Evolutionary conservation across 1,140 invertebrate genomes (phyloP).

Genomic region (Orchestia grillus): DNA sequence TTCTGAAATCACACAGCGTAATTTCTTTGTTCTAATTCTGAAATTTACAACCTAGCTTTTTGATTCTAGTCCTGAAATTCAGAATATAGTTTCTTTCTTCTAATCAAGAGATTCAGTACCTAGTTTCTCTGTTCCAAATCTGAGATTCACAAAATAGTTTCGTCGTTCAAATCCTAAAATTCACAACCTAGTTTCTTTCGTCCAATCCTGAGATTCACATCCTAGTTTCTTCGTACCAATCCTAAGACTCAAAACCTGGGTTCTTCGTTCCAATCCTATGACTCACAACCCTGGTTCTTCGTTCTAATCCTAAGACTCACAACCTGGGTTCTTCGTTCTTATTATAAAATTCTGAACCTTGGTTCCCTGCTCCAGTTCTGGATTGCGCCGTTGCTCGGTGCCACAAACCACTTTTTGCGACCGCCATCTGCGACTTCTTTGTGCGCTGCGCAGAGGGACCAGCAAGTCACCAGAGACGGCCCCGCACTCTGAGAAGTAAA

Average conservation of each 20-base stretch:
- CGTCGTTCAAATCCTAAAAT: background rate
- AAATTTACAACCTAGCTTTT: no score
- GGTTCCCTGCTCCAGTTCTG: background rate
- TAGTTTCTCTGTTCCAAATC: background rate
- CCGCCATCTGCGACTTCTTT: background rate
- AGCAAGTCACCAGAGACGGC: no score
- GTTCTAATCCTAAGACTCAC: background rate
- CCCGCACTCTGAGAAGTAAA: background rate
- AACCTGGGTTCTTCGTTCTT: background rate
- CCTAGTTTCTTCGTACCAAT: no score
- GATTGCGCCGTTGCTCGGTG: background rate
- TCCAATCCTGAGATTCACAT: background rate
- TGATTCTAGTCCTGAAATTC: no score
- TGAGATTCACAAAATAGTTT: background rate
- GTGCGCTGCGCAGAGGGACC: no score
- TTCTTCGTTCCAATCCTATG: background rate
- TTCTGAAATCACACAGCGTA: no score
- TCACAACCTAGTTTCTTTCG: background rate
- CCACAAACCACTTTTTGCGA: background rate
- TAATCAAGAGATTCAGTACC: no score
- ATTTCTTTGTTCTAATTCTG: no score
- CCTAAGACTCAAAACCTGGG: no score
- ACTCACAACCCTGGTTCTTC: background rate
- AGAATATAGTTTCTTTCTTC: no score
- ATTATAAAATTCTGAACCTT: background rate